These are phyloP conservation scores for Dryococelus australis DNA, from an alignment of 2,888 invertebrate species.

Conservation along the genomic window DNA sequence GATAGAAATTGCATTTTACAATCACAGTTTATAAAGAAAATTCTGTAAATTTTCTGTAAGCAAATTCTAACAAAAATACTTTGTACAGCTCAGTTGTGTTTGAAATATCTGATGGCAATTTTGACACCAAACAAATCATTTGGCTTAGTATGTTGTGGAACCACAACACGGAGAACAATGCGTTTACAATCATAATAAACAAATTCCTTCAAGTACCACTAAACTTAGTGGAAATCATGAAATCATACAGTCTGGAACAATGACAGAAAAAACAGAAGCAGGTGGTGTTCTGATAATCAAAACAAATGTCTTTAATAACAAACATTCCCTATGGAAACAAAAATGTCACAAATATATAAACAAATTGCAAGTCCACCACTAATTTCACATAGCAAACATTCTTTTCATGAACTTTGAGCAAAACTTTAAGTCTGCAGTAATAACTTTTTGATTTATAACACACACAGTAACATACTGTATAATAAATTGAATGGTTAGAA, in stretches of 20 bases:
- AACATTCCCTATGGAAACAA: constrained; percentile 16
- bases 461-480: constrained; percentile 16
- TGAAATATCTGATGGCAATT: no score
- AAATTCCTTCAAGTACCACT: neutral
- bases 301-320: neutral
- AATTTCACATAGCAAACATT: constrained; percentile 16
- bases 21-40: neutral
- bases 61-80: neutral
- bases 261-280: neutral
- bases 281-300: constrained; percentile 16
- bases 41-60: neutral
- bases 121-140: no score
- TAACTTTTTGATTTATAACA: constrained; percentile 8
- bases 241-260: neutral
- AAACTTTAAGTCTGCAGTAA: constrained; percentile 16
- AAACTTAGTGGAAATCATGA: neutral
- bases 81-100: neutral
- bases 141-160: neutral
- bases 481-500: neutral
- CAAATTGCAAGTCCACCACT: constrained; percentile 9
- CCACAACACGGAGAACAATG: neutral
- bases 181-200: neutral
- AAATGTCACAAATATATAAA: neutral
- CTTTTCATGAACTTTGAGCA: constrained; percentile 11
- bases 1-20: neutral